Evolutionary conservation across 2,797 vertebrate genomes (phyloP), one percentile per base, ranked within the genome.

Genomic region (Rhinella marina): DNA sequence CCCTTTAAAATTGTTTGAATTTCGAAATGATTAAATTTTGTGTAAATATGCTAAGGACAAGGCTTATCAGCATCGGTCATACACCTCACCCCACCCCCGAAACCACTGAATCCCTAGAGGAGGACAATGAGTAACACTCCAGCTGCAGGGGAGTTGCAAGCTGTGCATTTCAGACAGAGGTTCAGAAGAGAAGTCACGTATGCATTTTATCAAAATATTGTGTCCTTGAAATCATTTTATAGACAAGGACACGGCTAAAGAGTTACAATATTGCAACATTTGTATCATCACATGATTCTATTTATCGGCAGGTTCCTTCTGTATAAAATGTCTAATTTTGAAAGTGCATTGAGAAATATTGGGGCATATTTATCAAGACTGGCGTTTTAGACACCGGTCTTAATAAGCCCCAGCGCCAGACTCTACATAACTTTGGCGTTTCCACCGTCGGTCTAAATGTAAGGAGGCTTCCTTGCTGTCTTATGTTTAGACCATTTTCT

Each of bases 1-100:
- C 76, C 62, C 8, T 80, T 84, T 72, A 79, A 84, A 72, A 16
- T 17, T 84, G 82, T 88, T 88, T 80, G 32, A 23, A 88, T 79
- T 79, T 84, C 75, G 25, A 88, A 88, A 84, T 78, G 56, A 52
- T 84, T 80, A 86, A 57, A 84, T 72, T 84, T 54, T 61, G 75
- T 48, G 61, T 76, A 66, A 68, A 83, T 78, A 77, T 57, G 17
- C 57, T 23, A 68, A 88, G 61, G 61, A 68, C 21, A 19, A 83
- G 13, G 50, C 56, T 83, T 87, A 82, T 82, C 68, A 68, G 12
- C 59, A 25, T 56, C 50, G 56, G 86, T 78, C 73, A 76, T 41
- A 41, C 41, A 41, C 41, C 41, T 6, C 41, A 41, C 5, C 41
- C 41, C 41, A 64, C 48, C 73, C 52, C 54, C 12, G 21, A 10